phyloP scores from a whole-genome alignment of 2,113 vertebrate genomes.

The Ceuthmochares aereus region DNA sequence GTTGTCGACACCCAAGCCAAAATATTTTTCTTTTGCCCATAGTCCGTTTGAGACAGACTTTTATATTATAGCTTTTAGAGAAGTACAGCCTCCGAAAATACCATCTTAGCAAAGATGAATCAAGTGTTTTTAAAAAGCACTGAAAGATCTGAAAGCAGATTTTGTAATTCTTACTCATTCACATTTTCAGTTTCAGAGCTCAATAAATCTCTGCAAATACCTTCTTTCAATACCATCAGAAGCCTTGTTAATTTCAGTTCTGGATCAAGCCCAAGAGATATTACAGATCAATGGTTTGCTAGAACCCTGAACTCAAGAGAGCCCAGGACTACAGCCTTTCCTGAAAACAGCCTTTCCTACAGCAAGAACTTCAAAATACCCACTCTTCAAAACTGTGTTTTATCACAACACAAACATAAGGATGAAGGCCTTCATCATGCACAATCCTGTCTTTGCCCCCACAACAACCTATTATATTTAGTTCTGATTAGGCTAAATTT shows the following conservation, averaged over 20 bases:
- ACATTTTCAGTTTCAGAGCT: neutral
- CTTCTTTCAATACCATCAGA: neutral
- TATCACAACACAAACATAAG: neutral
- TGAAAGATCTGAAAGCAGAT: neutral
- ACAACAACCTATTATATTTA: neutral
- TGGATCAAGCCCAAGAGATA: neutral
- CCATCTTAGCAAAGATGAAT: neutral
- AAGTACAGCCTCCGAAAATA: neutral
- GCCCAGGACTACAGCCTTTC: too few relatives aligned
- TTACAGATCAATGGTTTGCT: neutral
- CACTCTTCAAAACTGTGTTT: neutral
- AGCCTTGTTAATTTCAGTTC: neutral
- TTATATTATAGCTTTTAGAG: neutral
- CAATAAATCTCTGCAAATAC: neutral
- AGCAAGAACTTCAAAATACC: neutral
- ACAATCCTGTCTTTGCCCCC: neutral
- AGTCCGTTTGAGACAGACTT: neutral
- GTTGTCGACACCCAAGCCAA: neutral
- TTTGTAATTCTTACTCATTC: neutral
- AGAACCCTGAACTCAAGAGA: neutral
- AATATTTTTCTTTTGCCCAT: neutral
- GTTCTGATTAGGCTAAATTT: accelerated
- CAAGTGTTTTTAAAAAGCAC: neutral
- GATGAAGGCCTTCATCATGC: neutral
- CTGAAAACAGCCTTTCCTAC: neutral